Percentiles rank a stretch among this genome's conserved stretches.
phyloP scores from a whole-genome alignment of 2,797 vertebrate genomes.

The Danio choprae region DNA sequence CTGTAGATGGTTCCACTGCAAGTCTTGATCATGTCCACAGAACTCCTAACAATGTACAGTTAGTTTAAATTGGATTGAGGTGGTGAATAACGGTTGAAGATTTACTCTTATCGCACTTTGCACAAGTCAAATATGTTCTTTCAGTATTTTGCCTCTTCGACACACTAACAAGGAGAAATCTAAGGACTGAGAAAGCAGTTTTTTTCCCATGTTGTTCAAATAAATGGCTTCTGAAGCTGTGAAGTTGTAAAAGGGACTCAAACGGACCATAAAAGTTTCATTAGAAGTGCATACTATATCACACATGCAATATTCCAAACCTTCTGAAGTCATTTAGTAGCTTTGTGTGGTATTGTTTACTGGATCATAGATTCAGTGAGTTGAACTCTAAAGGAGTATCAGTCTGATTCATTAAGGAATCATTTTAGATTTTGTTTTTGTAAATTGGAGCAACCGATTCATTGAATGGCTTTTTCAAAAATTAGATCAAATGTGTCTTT shows the following conservation, averaged over 20 bases:
- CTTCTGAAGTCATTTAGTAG: background rate
- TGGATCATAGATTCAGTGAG: background rate
- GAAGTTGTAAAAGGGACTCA: background rate
- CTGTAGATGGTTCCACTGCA: background rate
- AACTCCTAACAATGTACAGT: background rate
- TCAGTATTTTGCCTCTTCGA: constrained; percentile 3
- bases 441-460: background rate
- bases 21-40: background rate
- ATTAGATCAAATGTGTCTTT: background rate
- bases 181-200: background rate
- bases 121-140: background rate
- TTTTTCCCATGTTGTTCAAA: background rate
- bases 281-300: background rate
- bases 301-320: background rate
- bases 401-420: background rate
- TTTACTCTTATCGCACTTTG: background rate
- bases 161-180: constrained; percentile 4
- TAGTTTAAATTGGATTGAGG: background rate
- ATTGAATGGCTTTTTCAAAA: background rate
- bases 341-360: background rate
- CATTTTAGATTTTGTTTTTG: background rate
- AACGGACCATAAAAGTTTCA: background rate
- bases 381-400: background rate
- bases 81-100: constrained; percentile 18
- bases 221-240: background rate